These are phyloP conservation scores for Aphidoletes aphidimyza DNA, from an alignment of 2,888 invertebrate genomes.

Conservation along the genomic window DNA sequence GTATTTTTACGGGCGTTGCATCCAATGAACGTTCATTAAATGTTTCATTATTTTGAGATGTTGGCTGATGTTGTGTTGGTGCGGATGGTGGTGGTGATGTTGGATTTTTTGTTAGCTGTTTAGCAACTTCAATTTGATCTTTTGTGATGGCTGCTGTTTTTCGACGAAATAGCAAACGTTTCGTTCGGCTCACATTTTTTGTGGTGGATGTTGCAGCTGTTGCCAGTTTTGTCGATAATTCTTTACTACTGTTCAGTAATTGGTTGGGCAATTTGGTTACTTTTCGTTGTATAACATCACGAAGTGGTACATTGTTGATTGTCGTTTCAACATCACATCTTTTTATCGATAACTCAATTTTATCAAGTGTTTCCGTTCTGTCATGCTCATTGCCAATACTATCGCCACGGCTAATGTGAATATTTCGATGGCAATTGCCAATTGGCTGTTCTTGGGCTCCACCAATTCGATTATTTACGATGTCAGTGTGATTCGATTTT, in stretches of 20 bases:
- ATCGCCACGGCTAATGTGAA: constrained; percentile 16
- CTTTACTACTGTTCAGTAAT: constrained; percentile 41
- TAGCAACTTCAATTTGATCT: constrained; percentile 41
- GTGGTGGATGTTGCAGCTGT: constrained; percentile 31
- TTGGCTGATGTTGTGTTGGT: too few species aligned
- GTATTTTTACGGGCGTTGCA: neutral
- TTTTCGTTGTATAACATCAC: constrained; percentile 40
- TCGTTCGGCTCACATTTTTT: constrained; percentile 32
- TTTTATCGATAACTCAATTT: constrained; percentile 37
- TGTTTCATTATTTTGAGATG: constrained; percentile 21
- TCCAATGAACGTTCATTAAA: neutral
- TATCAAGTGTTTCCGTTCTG: neutral
- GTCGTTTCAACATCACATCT: neutral
- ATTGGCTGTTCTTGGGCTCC: neutral
- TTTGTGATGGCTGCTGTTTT: constrained; percentile 22
- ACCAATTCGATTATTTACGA: constrained; percentile 48
- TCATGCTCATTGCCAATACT: neutral
- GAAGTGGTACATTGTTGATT: constrained; percentile 34
- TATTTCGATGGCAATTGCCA: constrained; percentile 35
- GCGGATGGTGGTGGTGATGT: neutral
- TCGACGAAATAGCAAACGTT: constrained; percentile 39
- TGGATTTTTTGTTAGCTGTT: neutral
- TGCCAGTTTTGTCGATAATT: constrained; percentile 31
- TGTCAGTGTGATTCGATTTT: neutral
- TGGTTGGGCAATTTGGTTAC: constrained; percentile 34